Base-by-base conservation (phyloP, 1,140 invertebrate species). In the Bombus balteatus region DNA sequence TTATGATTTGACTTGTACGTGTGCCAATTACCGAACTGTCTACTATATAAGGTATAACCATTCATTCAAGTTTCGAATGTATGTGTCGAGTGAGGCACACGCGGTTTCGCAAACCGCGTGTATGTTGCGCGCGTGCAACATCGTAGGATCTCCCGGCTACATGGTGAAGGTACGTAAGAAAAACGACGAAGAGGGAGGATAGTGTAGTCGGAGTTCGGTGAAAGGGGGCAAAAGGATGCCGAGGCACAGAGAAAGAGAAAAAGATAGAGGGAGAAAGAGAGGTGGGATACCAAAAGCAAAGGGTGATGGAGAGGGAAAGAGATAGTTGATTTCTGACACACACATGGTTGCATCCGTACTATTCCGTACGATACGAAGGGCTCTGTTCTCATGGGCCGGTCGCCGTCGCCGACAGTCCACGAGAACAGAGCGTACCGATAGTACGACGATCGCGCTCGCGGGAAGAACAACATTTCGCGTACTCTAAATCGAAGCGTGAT, bases 261-360 rank as follows among this genome's bases (percentile, higher is more conserved):
- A 66, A 22, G 13, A 62, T 28, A 34, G 65, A 8, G 32, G 37
- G 47, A 71, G 59, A 32, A 22, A 74, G n/a, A 70, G 53, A n/a
- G 34, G 62, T 39, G 65, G 39, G 32, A 39, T 53, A 43, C 0
- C 22, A 32, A 41, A 78, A 43, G 57, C 53, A 74, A 70, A 81
- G 41, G 53, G 32, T 39, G 32, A 53, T 10, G 59, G 53, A 66
- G 78, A 66, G 73, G 28, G 76, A 83, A 43, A 10, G 73, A 73
- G 66, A 87, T 78, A 95, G 94, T 88, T 94, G 95, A 83, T 95
- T 95, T 74, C 86, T 95, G 18, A 94, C 95, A 83, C 94, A 94
- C 1, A 86, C 95, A 47, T 95, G 47, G 95, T 47, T 90, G 94
- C 2, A 87, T 96, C 79, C 78, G 78, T 68, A 74, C 74, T 73